Evolutionary conservation across 2,113 vertebrate species (phyloP), one percentile per base, ranked within the genome.

Genomic region (Phalacrocorax brasilianus): DNA sequence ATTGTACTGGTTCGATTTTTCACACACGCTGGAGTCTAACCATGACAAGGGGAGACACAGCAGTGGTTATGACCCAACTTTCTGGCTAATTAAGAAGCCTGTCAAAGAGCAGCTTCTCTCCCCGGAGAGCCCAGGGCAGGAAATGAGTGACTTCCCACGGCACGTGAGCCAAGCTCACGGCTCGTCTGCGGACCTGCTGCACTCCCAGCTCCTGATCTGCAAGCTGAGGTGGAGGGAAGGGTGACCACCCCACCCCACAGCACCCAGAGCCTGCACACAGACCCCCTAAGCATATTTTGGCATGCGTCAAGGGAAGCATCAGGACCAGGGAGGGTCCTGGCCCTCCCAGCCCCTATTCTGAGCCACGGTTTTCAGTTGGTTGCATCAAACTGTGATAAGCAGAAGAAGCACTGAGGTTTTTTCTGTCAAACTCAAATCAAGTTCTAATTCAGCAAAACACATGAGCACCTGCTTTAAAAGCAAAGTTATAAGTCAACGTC

Each of bases 51-150:
- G 84, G 58, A 92, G 93, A 68, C 91, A 33, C 83, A 86, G 91
- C 73, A 59, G 52, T 66, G 83, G 83, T 83, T 91, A 83, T 61
- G 86, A 82, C 93, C 95, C 91, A 95, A 68, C 93, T 92, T 91
- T 89, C 45, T 89, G 84, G 56, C 82, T 95, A 88, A 81, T 88
- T 90, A 90, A 82, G 76, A 35, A 73, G 66, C 83, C 83, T 52
- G 86, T 95, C 91, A 93, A 82, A 88, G 78, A 89, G 79, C 35
- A 6, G 83, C 42, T 83, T 76, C 93, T 79, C 85, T 92, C 62
- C 63, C 45, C 2, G 0, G 81, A 73, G 78, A 83, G 73, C 83
- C 86, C 61, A 45, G 72, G 73, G 95, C 93, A 94, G 83, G 86
- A 56, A 91, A 63, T 12, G 22, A 93, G 72, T 22, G 72, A 75